Evolutionary conservation across 2,113 vertebrate genomes (phyloP).

Genomic region (Syngnathoides biaculeatus): DNA sequence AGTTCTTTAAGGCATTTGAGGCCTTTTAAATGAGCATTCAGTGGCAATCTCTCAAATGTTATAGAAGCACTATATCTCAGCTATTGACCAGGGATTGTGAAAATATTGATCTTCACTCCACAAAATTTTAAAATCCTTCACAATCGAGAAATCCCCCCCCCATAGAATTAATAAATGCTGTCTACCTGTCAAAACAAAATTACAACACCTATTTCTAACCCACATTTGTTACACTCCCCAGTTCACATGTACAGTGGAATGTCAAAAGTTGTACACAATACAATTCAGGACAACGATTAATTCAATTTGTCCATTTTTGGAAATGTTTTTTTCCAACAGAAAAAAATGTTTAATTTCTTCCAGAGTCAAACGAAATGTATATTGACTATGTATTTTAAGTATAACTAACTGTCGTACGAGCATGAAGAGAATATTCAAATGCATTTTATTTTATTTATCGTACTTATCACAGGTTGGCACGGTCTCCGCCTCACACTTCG

Average conservation of each 20-base stretch:
- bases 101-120: neutral
- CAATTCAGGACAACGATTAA: neutral
- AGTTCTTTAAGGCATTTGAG: neutral
- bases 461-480: too few relatives aligned
- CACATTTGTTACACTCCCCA: neutral
- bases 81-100: neutral
- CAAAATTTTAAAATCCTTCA: neutral
- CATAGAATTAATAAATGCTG: constrained; percentile 2
- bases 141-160: neutral
- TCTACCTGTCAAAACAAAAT: neutral
- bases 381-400: too few relatives aligned
- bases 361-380: too few relatives aligned
- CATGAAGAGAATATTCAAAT: too few relatives aligned
- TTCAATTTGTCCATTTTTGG: neutral
- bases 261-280: neutral
- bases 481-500: too few relatives aligned
- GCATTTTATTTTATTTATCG: too few relatives aligned
- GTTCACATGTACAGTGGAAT: neutral
- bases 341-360: neutral
- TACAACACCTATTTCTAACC: neutral
- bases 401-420: too few relatives aligned
- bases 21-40: neutral
- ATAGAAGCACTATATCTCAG: neutral
- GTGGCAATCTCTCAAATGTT: neutral
- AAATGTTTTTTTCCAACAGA: neutral